Percentiles rank a stretch among this genome's conserved stretches.
These are phyloP conservation scores for Melinaea marsaeus DNA, from an alignment of 2,888 invertebrate genomes.

Conservation along the genomic window DNA sequence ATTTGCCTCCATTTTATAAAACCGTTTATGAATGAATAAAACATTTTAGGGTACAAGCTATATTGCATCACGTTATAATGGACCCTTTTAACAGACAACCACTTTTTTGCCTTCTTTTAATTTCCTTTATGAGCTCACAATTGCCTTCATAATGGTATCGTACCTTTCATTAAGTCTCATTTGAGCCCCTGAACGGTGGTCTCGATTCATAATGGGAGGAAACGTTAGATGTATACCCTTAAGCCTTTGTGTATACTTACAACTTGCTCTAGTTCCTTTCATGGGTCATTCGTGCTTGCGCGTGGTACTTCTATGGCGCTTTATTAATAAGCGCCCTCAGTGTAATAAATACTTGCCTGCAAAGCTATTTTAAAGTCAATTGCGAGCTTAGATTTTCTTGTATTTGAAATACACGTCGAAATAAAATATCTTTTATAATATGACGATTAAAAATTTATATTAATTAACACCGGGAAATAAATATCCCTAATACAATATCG, in stretches of 20 bases:
- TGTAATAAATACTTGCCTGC: conserved; percentile 41
- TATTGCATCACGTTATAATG: conserved; percentile 5
- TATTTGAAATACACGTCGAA: background rate
- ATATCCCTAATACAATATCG: no score
- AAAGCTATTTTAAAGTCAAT: conserved; percentile 13
- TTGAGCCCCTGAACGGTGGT: conserved; percentile 65
- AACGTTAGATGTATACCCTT: conserved; percentile 61
- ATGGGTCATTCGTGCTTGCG: conserved; percentile 54
- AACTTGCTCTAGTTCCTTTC: conserved; percentile 54
- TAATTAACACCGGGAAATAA: no score
- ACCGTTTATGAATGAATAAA: conserved; percentile 1
- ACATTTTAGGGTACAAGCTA: conserved; percentile 3
- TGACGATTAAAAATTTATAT: no score
- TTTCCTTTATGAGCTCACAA: conserved; percentile 72
- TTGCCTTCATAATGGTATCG: conserved; percentile 72
- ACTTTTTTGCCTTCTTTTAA: conserved; percentile 66
- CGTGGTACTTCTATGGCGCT: conserved; percentile 47
- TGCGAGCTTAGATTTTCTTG: conserved; percentile 1
- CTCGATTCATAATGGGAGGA: conserved; percentile 61
- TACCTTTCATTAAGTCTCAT: conserved; percentile 72
- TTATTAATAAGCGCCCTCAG: conserved; percentile 56
- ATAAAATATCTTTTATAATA: no score
- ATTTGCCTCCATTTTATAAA: background rate
- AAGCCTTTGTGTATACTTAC: conserved; percentile 63
- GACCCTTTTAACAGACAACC: conserved; percentile 27